Evolutionary conservation across 1,140 invertebrate genomes (phyloP).

Genomic region (Heliconius congener): DNA sequence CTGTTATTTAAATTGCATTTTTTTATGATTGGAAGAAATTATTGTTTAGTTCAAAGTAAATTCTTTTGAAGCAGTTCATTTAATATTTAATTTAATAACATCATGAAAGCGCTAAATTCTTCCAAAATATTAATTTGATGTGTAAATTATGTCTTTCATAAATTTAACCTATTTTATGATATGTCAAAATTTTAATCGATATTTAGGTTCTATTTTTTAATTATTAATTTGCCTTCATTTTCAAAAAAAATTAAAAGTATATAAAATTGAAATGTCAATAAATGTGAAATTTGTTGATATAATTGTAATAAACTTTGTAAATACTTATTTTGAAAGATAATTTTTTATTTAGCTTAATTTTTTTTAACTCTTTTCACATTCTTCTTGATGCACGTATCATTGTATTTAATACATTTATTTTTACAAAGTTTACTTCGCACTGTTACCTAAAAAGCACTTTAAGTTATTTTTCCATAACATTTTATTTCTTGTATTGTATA

Average conservation of each 20-base stretch:
- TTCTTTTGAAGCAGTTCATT: background rate
- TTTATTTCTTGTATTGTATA: slow-evolving; percentile 11
- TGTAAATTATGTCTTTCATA: background rate
- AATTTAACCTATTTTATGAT: too few species aligned
- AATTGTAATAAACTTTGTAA: background rate
- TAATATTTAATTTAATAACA: background rate
- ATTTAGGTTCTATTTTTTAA: background rate
- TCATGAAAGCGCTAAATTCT: background rate
- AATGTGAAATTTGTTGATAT: background rate
- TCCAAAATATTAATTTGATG: background rate
- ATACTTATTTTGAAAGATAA: background rate
- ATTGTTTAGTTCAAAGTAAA: background rate
- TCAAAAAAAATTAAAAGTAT: too few species aligned
- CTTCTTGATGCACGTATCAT: slow-evolving; percentile 8
- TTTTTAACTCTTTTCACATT: background rate
- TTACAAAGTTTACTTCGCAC: slow-evolving; percentile 1
- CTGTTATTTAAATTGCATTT: background rate
- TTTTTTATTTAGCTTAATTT: background rate
- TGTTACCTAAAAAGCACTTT: background rate
- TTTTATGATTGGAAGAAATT: background rate
- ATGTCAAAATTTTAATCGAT: background rate
- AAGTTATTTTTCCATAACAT: background rate
- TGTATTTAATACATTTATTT: background rate
- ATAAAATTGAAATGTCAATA: background rate
- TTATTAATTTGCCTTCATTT: too few species aligned